These are phyloP conservation scores for Puntigrus tetrazona DNA, from an alignment of 2,113 vertebrate genomes.

Conservation along the genomic window DNA sequence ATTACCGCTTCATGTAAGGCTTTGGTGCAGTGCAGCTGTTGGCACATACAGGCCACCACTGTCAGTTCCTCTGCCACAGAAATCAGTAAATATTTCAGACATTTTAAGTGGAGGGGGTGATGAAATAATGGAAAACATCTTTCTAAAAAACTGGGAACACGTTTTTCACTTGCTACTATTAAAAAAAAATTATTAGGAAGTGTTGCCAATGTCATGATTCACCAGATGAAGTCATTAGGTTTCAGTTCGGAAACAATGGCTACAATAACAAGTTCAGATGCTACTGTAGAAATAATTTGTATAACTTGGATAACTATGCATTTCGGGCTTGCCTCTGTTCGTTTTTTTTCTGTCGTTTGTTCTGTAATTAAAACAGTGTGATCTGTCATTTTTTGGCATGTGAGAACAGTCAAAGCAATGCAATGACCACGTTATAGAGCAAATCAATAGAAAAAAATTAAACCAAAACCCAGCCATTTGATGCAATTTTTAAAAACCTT, in stretches of 20 bases:
- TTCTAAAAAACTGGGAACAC: not conserved
- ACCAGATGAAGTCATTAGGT: not conserved
- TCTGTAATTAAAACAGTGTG: too few species aligned
- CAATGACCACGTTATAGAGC: too few species aligned
- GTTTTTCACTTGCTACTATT: not conserved
- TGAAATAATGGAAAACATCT: constrained; percentile 35
- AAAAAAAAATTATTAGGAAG: not conserved
- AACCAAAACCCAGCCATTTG: too few species aligned
- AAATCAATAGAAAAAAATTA: too few species aligned
- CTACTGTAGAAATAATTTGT: not conserved
- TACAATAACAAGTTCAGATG: not conserved
- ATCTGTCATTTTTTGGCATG: too few species aligned
- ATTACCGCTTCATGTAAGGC: constrained; percentile 15
- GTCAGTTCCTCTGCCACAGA: not conserved
- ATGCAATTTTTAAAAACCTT: too few species aligned
- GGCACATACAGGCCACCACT: not conserved
- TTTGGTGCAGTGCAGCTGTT: not conserved
- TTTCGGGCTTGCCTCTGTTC: not conserved
- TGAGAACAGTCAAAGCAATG: too few species aligned
- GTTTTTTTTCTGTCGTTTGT: not conserved
- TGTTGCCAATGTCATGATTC: not conserved
- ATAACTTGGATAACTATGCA: not conserved
- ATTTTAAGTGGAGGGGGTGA: constrained; percentile 13
- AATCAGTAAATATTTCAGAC: constrained; percentile 4
- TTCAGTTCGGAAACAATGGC: not conserved